These are phyloP conservation scores for Calosoma granatense DNA, from an alignment of 1,140 invertebrate species.

Conservation along the genomic window DNA sequence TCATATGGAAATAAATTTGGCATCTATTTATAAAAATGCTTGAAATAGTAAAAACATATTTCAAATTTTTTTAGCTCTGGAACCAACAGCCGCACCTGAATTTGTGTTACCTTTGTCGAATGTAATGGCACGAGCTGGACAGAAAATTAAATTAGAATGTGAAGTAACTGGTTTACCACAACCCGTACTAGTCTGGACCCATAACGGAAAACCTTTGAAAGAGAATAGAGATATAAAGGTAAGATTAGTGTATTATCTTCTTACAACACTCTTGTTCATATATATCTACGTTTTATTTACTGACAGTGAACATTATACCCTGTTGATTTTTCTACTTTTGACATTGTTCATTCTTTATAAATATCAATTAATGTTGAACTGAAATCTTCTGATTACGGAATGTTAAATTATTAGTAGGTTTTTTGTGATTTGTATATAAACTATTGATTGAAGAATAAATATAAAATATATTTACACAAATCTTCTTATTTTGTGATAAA, in stretches of 20 bases:
- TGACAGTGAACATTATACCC: conserved; percentile 22
- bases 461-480: too few species aligned
- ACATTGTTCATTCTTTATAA: neutral
- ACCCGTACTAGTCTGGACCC: conserved; percentile 51
- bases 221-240: conserved; percentile 43
- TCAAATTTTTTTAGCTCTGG: conserved; percentile 38
- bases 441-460: too few species aligned
- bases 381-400: too few species aligned
- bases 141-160: conserved; percentile 58
- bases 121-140: conserved; percentile 51
- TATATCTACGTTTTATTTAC: neutral
- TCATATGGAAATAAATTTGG: too few species aligned
- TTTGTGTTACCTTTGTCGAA: conserved; percentile 47
- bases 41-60: too few species aligned
- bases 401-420: too few species aligned
- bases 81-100: conserved; percentile 40
- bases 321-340: neutral
- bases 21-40: too few species aligned
- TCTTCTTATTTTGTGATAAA: too few species aligned
- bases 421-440: too few species aligned
- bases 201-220: conserved; percentile 51
- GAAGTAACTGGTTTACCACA: conserved; percentile 48
- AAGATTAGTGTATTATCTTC: conserved; percentile 17
- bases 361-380: neutral
- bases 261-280: neutral